These are phyloP conservation scores for Phaethornis superciliosus DNA, from an alignment of 2,113 vertebrate species.

Conservation along the genomic window DNA sequence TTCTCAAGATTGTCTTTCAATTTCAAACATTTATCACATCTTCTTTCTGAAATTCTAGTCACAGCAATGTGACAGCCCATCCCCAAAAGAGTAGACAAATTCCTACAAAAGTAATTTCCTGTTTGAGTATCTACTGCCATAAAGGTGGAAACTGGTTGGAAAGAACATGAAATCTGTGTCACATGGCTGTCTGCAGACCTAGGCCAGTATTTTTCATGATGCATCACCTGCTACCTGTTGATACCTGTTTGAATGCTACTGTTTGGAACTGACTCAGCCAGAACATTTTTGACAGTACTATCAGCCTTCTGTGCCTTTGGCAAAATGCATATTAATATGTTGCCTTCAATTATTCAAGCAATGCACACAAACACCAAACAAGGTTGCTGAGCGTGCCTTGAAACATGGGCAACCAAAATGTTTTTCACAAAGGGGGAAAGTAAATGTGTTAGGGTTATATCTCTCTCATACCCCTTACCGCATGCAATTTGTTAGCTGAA, in stretches of 20 bases:
- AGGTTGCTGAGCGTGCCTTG: background rate
- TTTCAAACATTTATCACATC: background rate
- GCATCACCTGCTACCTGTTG: background rate
- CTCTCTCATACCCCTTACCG: background rate
- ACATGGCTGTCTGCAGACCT: background rate
- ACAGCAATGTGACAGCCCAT: background rate
- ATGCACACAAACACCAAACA: background rate
- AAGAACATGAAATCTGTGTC: background rate
- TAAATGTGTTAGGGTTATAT: background rate
- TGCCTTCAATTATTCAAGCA: conserved; percentile 18
- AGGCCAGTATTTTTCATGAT: conserved; percentile 24
- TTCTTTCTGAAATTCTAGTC: background rate
- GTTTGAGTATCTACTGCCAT: background rate
- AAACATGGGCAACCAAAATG: background rate
- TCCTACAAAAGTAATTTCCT: background rate
- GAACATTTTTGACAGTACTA: background rate
- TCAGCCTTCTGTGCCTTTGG: conserved; percentile 26
- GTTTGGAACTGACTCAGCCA: background rate
- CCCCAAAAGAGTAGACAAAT: background rate
- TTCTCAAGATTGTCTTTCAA: background rate
- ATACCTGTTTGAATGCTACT: background rate
- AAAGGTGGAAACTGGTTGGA: background rate
- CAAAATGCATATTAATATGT: conserved; percentile 37
- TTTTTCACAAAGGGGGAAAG: background rate
- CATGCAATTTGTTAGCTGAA: background rate